Conservation (phyloP, 2,113 vertebrate species). For the Canis aureus region DNA sequence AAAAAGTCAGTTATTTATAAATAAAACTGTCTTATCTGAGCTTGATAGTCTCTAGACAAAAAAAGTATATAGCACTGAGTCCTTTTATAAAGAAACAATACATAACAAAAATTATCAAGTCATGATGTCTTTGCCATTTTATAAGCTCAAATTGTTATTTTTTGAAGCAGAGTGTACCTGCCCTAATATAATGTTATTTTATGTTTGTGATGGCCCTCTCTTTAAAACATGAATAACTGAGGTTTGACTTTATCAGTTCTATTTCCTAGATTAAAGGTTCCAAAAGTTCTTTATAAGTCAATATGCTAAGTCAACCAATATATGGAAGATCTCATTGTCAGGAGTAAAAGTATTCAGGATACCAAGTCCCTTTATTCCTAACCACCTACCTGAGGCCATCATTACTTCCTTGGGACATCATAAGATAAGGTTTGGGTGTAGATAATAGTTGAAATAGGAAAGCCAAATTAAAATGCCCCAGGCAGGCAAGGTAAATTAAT, state of each 20-base stretch:
- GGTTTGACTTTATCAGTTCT: background rate
- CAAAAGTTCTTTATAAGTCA: slow-evolving; percentile 33
- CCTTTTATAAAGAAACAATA: background rate
- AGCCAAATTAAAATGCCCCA: slow-evolving; percentile 36
- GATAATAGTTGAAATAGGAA: slow-evolving; percentile 19
- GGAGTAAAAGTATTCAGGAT: background rate
- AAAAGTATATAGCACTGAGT: background rate
- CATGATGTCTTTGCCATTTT: background rate
- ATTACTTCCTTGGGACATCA: background rate
- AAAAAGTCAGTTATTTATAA: background rate
- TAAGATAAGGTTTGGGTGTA: background rate
- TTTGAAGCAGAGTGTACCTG: background rate
- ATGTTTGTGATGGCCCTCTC: background rate
- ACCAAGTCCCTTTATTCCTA: slow-evolving; percentile 5
- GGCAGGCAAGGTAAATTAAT: slow-evolving; percentile 29
- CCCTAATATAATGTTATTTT: background rate
- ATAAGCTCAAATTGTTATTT: background rate
- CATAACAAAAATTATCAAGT: background rate
- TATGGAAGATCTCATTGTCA: background rate
- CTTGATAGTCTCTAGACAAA: slow-evolving; percentile 25
- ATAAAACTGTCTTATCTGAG: background rate
- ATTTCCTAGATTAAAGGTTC: slow-evolving; percentile 16
- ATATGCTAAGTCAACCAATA: background rate
- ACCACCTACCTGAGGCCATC: background rate
- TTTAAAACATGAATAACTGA: slow-evolving; percentile 17